phyloP scores from a whole-genome alignment of 2,797 vertebrate genomes.

The Octomys mimax region DNA sequence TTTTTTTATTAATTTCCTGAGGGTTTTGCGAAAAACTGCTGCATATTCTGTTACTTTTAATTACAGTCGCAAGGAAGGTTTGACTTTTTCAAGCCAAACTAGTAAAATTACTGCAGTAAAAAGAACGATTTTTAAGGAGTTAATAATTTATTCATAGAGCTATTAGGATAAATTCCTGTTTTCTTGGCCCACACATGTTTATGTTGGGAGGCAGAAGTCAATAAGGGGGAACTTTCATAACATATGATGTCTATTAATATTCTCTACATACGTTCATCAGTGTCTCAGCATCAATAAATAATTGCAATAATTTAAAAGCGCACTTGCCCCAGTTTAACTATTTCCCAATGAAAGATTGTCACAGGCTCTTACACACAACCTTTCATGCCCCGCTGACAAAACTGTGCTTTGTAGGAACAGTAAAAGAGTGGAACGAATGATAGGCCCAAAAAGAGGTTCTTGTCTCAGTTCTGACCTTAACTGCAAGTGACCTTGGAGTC shows the following conservation, averaged over 20 bases:
- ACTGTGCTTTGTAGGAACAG: background rate
- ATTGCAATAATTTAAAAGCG: slow-evolving; percentile 74
- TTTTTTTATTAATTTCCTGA: slow-evolving; percentile 51
- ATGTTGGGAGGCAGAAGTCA: background rate
- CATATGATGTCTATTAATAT: slow-evolving; percentile 64
- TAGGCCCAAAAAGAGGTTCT: background rate
- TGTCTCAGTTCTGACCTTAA: background rate
- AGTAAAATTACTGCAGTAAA: slow-evolving; percentile 69
- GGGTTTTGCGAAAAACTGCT: slow-evolving; percentile 48
- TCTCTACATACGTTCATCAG: slow-evolving; percentile 41
- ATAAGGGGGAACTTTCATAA: slow-evolving; percentile 23
- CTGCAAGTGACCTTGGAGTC: slow-evolving; percentile 48
- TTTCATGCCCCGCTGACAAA: background rate
- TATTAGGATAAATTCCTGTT: slow-evolving; percentile 65
- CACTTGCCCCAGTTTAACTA: background rate
- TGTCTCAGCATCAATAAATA: slow-evolving; percentile 61
- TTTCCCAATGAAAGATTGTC: background rate
- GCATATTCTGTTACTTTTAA: slow-evolving; percentile 63
- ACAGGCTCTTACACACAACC: background rate
- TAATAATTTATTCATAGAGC: slow-evolving; percentile 78
- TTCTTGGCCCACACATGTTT: background rate
- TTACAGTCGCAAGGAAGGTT: slow-evolving; percentile 48
- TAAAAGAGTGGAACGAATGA: background rate
- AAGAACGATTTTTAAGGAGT: slow-evolving; percentile 55
- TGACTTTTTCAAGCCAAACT: slow-evolving; percentile 45